Evolutionary conservation across 2,113 vertebrate genomes (phyloP), one percentile per base, ranked within the genome.

Genomic region (Tonatia bakeri): DNA sequence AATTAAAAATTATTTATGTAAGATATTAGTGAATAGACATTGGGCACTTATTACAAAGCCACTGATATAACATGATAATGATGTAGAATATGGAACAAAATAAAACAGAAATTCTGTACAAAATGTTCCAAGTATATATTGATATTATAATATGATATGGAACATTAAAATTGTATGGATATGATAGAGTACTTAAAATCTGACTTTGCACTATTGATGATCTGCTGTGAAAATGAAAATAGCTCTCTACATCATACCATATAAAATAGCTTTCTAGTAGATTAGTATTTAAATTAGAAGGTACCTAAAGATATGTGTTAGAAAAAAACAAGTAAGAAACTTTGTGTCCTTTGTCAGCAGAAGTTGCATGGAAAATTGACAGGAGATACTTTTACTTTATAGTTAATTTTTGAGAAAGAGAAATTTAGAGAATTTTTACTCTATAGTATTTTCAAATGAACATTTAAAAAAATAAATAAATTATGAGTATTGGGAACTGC

Each of bases 391-490:
- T 33, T 40, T 28, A 50, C 11, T 54, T 20, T 73, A 70, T 50
- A 22, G 3, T 43, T 84, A 38, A 38, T 61, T 22, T 73, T 92
- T 65, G 52, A 82, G 12, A 94, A 73, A 36, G 47, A 56, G 11
- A 15, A 50, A 75, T 47, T 4, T 92, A 10, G 8, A 33, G n/a
- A 80, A n/a, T 85, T 89, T 88, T 76, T 75, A 69, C 28, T 52
- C 47, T 50, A 59, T 13, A 67, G 2, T 73, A 36, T 73, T 80
- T 94, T 80, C 54, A 73, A 90, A 59, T n/a, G 36, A 92, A 64
- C 28, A n/a, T 45, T 83, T 43, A 45, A 13, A 10, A 84, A 73
- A 45, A 70, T 26, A 54, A 11, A 64, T 5, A 54, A 54, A 54
- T 54, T 17, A 54, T 54, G 52, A 54, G 17, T 54, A 19, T 20